A percentile compares a stretch with the other conserved stretches of the same genome.
These are phyloP conservation scores for Tenrec ecaudatus DNA, from an alignment of 2,113 vertebrate species.

Conservation along the genomic window DNA sequence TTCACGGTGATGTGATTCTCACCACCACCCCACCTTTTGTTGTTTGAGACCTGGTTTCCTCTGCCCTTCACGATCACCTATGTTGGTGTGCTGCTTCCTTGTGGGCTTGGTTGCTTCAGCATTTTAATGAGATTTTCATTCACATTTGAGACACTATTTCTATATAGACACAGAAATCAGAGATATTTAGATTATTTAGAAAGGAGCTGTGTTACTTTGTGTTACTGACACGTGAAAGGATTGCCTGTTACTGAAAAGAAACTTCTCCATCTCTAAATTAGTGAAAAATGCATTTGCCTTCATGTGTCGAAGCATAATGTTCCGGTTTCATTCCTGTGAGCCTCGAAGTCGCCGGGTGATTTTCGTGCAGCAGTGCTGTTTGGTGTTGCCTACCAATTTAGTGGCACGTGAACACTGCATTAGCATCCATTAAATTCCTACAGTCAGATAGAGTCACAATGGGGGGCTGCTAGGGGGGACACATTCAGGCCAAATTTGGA, in stretches of 20 bases:
- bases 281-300: slow-evolving; percentile 41
- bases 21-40: no score
- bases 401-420: slow-evolving; percentile 66
- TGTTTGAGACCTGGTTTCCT: no score
- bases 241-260: not conserved
- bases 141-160: slow-evolving; percentile 32
- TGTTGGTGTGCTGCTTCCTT: no score
- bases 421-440: slow-evolving; percentile 68
- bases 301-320: slow-evolving; percentile 43
- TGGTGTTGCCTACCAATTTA: slow-evolving; percentile 67
- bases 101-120: no score
- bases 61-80: no score
- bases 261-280: not conserved
- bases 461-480: slow-evolving; percentile 10
- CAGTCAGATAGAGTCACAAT: slow-evolving; percentile 19
- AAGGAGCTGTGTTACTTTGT: slow-evolving; percentile 4
- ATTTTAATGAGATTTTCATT: slow-evolving; percentile 25
- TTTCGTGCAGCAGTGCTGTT: slow-evolving; percentile 62
- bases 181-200: not conserved
- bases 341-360: slow-evolving; percentile 39
- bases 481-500: slow-evolving; percentile 65
- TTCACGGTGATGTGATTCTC: no score
- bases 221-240: not conserved
- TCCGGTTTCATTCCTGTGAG: slow-evolving; percentile 53
- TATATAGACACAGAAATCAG: not conserved